Evolutionary conservation across 2,113 vertebrate species (phyloP), one percentile per base, ranked within the genome.

Genomic region (Pelobates fuscus): DNA sequence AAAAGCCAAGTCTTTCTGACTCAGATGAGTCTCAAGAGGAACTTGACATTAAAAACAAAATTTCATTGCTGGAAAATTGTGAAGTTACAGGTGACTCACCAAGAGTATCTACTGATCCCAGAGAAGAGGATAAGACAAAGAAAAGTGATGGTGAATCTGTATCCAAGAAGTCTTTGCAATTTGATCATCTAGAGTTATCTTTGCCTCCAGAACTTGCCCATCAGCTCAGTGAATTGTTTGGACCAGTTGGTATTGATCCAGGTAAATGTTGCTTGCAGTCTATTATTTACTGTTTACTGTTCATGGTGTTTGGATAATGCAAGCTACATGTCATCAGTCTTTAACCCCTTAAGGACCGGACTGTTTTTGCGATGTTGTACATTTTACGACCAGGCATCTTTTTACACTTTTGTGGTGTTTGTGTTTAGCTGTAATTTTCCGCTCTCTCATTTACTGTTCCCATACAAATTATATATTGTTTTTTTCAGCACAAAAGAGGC

Each of bases 171-270:
- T 80, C 91, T 58, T 78, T 98, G 79, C 86, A 86, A 66, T 96
- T 99, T 82, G 90, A 95, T 81, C 91, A 92, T 46, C 80, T 99
- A 77, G 97, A 98, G 79, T 82, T 98, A 76, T 90, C 92, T 54
- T 89, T 99, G 17, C 90, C 96, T 75, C 94, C 96, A 58, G 97
- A 99, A 80, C 80, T 98, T 83, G 97, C 96, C 10, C 82, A 98
- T 46, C 97, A 99, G 37, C 86, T 99, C 37, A 93, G 83, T 78
- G 97, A 99, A 78, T 92, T 99, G 79, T 99, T 98, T 84, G 97
- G 97, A 20, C 94, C 97, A 49, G 95, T 99, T 70, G 97, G 96
- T 71, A 80, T 96, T 79, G 94, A 96, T 79, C 88, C 92, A 95
- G 95, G 97, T 99, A 95, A 88, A 77, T 61, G 49, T 66, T 62